Evolutionary conservation across 2,797 vertebrate species (phyloP).

Genomic region (Diplodus puntazzo): DNA sequence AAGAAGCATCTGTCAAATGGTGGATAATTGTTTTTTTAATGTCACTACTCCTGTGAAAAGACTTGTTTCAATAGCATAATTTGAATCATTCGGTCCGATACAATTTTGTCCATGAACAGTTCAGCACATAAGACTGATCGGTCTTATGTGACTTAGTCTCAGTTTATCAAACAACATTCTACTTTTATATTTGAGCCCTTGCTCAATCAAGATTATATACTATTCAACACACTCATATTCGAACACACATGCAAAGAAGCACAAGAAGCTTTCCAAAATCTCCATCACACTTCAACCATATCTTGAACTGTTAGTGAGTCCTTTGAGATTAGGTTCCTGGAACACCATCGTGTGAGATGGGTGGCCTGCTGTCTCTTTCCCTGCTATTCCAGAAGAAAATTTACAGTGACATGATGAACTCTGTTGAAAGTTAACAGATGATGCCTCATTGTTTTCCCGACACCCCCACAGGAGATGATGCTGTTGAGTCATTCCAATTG

Average conservation of each 20-base stretch:
- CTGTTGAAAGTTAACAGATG: slow-evolving; percentile 20
- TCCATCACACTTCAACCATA: neutral
- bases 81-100: too few relatives aligned
- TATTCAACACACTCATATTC: slow-evolving; percentile 20
- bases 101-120: neutral
- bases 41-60: too few relatives aligned
- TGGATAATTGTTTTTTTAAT: too few relatives aligned
- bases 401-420: slow-evolving; percentile 40
- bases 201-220: slow-evolving; percentile 11
- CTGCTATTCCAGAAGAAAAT: slow-evolving; percentile 38
- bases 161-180: too few relatives aligned
- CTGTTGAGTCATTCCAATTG: slow-evolving; percentile 32
- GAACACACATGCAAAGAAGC: slow-evolving; percentile 20
- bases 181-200: neutral
- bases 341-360: slow-evolving; percentile 36
- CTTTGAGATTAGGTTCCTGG: slow-evolving; percentile 30
- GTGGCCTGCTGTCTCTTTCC: slow-evolving; percentile 45
- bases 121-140: neutral
- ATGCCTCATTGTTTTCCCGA: slow-evolving; percentile 35
- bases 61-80: too few relatives aligned
- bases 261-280: slow-evolving; percentile 1
- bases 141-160: neutral
- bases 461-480: slow-evolving; percentile 26
- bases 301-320: slow-evolving; percentile 16
- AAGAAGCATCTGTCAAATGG: too few relatives aligned